Evolutionary conservation across 2,888 invertebrate species (phyloP), one percentile per base, ranked within the genome.

Genomic region (Diarsia brunnea): DNA sequence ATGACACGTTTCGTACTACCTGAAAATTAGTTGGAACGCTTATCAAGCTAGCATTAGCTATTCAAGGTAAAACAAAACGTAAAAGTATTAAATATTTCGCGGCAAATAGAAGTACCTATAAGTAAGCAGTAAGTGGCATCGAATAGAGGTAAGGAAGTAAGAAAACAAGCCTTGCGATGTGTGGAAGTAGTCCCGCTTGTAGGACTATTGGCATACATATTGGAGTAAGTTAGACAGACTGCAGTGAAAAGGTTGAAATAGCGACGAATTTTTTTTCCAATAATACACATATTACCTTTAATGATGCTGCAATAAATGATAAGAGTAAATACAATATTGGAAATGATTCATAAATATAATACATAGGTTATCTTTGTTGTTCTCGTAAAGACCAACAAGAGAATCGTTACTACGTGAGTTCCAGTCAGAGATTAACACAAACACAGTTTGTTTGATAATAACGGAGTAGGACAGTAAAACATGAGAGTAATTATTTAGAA

Each of bases 1-100:
- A 86, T 85, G 84, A 73, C 72, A 84, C 63, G 66, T 85, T 76
- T 79, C 55, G 63, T 68, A 64, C 55, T 55, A 73, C 38, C 43
- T 47, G n/a, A 24, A 76, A 79, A 88, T 81, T 81, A 58, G 63
- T 65, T 73, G 43, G 24, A 71, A 75, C 21, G 45, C 68, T 82
- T 79, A 75, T 75, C 75, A 69, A 55, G 69, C 71, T 49, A 71
- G 65, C 43, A 67, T 67, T 70, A 75, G 71, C 55, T 65, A 38
- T 58, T 19, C 27, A 47, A 69, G 69, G 69, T 66, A 73, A 21
- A 55, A 72, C 51, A 49, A n/a, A 65, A 66, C 21, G 43, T 31
- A 31, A 61, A 77, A 63, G 27, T 61, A 38, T 43, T 14, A 55
- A 68, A 64, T 21, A 68, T 43, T 38, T 38, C 8, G 31, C 12